phyloP scores from a whole-genome alignment of 2,797 vertebrate species.

The Thalassophryne amazonica region DNA sequence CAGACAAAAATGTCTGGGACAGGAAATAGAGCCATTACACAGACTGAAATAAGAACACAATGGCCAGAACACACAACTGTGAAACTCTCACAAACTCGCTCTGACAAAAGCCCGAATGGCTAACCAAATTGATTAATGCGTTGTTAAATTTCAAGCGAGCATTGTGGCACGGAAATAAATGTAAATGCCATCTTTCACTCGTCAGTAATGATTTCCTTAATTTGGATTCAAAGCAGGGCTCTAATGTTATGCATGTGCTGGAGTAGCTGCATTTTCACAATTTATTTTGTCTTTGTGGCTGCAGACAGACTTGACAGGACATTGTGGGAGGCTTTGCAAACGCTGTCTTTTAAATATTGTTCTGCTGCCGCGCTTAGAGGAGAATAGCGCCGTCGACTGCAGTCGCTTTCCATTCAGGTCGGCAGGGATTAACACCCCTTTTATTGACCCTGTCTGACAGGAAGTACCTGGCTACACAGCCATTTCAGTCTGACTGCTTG shows the following conservation, averaged over 20 bases:
- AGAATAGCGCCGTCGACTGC: slow-evolving; percentile 49
- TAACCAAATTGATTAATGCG: slow-evolving; percentile 55
- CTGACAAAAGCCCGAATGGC: slow-evolving; percentile 12
- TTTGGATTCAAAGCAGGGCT: slow-evolving; percentile 37
- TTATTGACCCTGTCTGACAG: slow-evolving; percentile 56
- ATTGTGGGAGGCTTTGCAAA: slow-evolving; percentile 27
- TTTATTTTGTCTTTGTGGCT: slow-evolving; percentile 44
- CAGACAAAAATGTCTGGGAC: too few relatives aligned
- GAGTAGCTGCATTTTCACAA: slow-evolving; percentile 38
- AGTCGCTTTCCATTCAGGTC: slow-evolving; percentile 54
- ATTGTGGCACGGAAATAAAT: slow-evolving; percentile 50
- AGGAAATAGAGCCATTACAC: slow-evolving; percentile 5
- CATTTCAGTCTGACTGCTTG: slow-evolving; percentile 53
- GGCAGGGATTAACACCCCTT: slow-evolving; percentile 53
- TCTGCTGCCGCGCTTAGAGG: slow-evolving; percentile 19
- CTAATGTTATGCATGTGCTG: slow-evolving; percentile 39
- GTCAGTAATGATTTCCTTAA: slow-evolving; percentile 52
- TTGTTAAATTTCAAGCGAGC: slow-evolving; percentile 40
- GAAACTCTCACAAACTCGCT: slow-evolving; percentile 17
- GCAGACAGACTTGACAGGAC: slow-evolving; percentile 51
- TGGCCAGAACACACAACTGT: slow-evolving; percentile 8
- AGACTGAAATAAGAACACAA: slow-evolving; percentile 1
- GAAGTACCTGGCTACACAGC: slow-evolving; percentile 40
- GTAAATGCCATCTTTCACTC: slow-evolving; percentile 47
- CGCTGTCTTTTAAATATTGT: slow-evolving; percentile 38